Evolutionary conservation across 1,140 invertebrate species (phyloP), one percentile per base, ranked within the genome.

Genomic region (Caerostris darwini): DNA sequence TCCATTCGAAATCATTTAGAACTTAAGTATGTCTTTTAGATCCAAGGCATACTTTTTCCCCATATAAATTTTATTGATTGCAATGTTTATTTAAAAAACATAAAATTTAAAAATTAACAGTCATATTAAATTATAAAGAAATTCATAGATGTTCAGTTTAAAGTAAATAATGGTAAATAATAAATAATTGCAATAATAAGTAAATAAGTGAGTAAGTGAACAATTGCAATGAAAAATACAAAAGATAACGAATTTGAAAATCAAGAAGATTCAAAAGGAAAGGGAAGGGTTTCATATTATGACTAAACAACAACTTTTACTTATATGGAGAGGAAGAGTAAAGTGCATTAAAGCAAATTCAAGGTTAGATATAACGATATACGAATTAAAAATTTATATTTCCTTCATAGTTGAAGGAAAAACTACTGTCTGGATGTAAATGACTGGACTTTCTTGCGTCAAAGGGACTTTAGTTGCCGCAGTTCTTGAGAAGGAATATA

Each of bases 351-450:
- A 77, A 77, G 3, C 53, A 50, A 77, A 53, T 77, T 50, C 71
- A 77, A 77, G 71, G 71, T 77, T 77, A 77, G 71, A 77, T 77
- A 8, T 77, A 77, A 77, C 71, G 71, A 77, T 50, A 77, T 77
- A 50, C 53, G 3, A 50, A 12, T 50, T 77, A 50, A 77, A 71
- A 77, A 12, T 77, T 12, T 12, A 34, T 77, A 77, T 77, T 77
- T 77, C 71, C 71, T 77, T 77, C 71, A 50, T 3, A 53, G 5
- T 50, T 53, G 50, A 77, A 50, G 71, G 71, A 77, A 77, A 64
- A 77, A 53, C 19, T 77, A 50, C 34, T 77, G 71, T 77, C 71
- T 53, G 34, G 8, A 77, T 50, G 34, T 7, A 77, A 77, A 77
- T 77, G 71, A 19, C 50, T 50, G 12, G 19, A 77, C 71, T 77